Evolutionary conservation across 2,888 invertebrate species (phyloP), one percentile per base, ranked within the genome.

Genomic region (Hydraecia micacea): DNA sequence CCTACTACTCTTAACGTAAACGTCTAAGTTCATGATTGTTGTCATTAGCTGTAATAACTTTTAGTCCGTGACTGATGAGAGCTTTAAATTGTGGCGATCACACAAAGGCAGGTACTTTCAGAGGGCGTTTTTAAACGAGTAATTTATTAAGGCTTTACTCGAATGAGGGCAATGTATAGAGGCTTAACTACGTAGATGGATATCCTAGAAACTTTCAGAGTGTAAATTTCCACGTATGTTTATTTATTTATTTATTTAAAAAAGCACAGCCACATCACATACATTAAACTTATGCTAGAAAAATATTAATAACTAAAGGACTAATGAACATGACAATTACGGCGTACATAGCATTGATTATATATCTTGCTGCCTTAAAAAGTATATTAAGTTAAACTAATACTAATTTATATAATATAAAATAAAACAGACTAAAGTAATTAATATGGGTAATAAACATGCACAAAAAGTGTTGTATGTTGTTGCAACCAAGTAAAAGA

Each of bases 1-100:
- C 52, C 75, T 58, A 79, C 39, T 78, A 80, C 66, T 71, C n/a
- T 78, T 74, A 42, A 60, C n/a, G 73, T 77, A 67, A 83, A 80
- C 62, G 75, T 62, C 39, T 13, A 88, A 76, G 87, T 86, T 85
- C 75, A 70, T 81, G 77, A 89, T 87, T 83, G 77, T 77, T 71
- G 73, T 77, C 79, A 78, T 85, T 81, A 81, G 36, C 11, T 66
- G 52, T 80, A 85, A 80, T 78, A 79, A 80, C 75, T 76, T 77
- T 69, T 42, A 63, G 69, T 67, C 68, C 52, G 62, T 63, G 63
- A 77, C 55, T 75, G 71, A 86, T 85, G 78, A 70, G 52, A 75
- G 76, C 66, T 66, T 69, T 28, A 75, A 68, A 73, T 75, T 75
- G 46, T 67, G 32, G 58, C 5, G 55, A 60, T 55, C 49, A 73